Evolutionary conservation across 2,888 invertebrate genomes (phyloP).

Genomic region (Mechanitis messenoides): DNA sequence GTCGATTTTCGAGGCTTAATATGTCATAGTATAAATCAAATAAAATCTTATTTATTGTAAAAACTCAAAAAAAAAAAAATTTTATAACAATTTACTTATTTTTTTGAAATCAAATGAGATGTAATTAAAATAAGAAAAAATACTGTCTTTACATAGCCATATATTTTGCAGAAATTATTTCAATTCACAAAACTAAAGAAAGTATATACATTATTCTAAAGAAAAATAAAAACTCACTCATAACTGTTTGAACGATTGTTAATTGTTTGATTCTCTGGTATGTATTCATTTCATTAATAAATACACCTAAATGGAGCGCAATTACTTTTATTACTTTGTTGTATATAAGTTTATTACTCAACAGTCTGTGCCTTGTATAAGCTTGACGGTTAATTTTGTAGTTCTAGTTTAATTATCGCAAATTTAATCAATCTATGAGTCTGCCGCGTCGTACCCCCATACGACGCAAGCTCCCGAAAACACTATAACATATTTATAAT

Average conservation of each 20-base stretch:
- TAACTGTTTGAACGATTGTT: background rate
- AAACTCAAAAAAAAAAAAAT: no score
- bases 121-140: no score
- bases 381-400: background rate
- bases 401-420: background rate
- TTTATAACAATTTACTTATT: no score
- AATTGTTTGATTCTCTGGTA: conserved; percentile 11
- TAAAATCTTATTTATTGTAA: no score
- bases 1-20: no score
- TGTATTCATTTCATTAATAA: conserved; percentile 13
- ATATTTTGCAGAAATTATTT: no score
- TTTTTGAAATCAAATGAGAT: no score
- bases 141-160: no score
- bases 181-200: no score
- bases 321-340: conserved; percentile 12
- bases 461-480: conserved; percentile 4
- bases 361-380: conserved; percentile 3
- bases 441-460: background rate
- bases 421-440: background rate
- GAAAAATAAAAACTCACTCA: no score
- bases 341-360: conserved; percentile 8
- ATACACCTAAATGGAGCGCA: conserved; percentile 14
- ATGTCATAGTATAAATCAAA: no score
- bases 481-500: conserved; percentile 10
- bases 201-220: no score